Percentiles rank a stretch among this genome's conserved stretches.
These are phyloP conservation scores for Herminia tarsipennalis DNA, from an alignment of 2,888 invertebrate genomes.

Conservation along the genomic window DNA sequence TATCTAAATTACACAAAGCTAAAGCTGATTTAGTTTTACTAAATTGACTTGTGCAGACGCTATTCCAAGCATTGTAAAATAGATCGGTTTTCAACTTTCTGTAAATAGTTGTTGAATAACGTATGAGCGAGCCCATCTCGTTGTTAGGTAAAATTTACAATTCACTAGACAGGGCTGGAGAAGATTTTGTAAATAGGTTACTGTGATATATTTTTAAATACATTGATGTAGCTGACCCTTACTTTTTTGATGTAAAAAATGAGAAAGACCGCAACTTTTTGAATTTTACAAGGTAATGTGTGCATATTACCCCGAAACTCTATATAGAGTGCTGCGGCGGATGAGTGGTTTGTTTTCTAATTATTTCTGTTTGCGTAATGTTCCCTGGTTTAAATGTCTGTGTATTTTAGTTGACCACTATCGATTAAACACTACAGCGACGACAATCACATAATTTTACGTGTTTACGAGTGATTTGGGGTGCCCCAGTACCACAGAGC, in stretches of 20 bases:
- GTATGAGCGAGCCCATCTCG: conserved; percentile 56
- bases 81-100: conserved; percentile 54
- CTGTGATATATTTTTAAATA: conserved; percentile 5
- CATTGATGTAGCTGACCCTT: conserved; percentile 1
- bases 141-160: conserved; percentile 54
- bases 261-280: too few species aligned
- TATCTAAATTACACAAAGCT: conserved; percentile 10
- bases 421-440: too few species aligned
- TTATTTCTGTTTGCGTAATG: too few species aligned
- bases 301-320: too few species aligned
- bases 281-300: too few species aligned
- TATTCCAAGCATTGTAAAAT: conserved; percentile 32
- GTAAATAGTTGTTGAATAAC: conserved; percentile 68
- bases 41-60: conserved; percentile 46
- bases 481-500: too few species aligned
- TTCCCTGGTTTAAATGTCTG: too few species aligned
- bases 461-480: too few species aligned
- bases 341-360: too few species aligned
- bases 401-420: too few species aligned
- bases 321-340: too few species aligned
- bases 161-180: conserved; percentile 48
- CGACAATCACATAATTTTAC: too few species aligned
- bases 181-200: conserved; percentile 19
- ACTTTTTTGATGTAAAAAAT: background rate
- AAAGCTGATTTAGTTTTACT: conserved; percentile 19